phyloP scores from a whole-genome alignment of 2,113 vertebrate species.

The Phoenicopterus ruber region DNA sequence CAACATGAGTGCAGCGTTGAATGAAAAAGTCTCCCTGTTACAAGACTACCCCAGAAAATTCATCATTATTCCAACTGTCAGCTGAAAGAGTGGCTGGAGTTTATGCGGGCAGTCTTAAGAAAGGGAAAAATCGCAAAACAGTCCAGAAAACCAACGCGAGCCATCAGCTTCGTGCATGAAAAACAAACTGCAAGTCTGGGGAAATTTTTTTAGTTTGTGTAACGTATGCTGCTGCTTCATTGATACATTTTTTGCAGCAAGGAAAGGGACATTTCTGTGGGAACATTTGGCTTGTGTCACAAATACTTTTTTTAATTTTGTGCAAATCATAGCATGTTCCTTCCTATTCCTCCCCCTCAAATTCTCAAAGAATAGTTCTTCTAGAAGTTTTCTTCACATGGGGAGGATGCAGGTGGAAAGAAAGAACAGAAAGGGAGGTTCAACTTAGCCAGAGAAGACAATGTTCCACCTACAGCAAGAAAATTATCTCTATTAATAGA shows the following conservation, averaged over 20 bases:
- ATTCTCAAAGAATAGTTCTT: neutral
- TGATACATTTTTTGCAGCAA: neutral
- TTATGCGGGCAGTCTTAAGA: neutral
- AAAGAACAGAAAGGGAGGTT: conserved; percentile 2
- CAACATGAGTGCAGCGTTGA: neutral
- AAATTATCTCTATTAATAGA: conserved; percentile 13
- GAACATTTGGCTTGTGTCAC: neutral
- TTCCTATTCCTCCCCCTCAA: conserved; percentile 18
- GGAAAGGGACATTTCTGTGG: neutral
- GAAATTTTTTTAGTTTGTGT: neutral
- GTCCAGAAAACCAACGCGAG: neutral
- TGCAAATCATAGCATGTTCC: neutral
- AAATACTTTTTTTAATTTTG: conserved; percentile 5
- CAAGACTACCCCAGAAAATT: neutral
- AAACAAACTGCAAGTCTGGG: neutral
- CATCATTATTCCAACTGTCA: neutral
- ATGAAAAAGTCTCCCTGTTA: neutral
- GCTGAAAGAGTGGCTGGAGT: neutral
- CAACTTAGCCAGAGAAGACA: neutral
- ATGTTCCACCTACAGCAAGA: neutral
- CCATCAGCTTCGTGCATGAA: neutral
- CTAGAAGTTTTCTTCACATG: neutral
- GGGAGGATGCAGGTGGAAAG: neutral
- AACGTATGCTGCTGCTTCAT: neutral
- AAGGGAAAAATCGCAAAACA: neutral